These are phyloP conservation scores for Myrmophylax atrothorax DNA, from an alignment of 2,113 vertebrate genomes.

Conservation along the genomic window DNA sequence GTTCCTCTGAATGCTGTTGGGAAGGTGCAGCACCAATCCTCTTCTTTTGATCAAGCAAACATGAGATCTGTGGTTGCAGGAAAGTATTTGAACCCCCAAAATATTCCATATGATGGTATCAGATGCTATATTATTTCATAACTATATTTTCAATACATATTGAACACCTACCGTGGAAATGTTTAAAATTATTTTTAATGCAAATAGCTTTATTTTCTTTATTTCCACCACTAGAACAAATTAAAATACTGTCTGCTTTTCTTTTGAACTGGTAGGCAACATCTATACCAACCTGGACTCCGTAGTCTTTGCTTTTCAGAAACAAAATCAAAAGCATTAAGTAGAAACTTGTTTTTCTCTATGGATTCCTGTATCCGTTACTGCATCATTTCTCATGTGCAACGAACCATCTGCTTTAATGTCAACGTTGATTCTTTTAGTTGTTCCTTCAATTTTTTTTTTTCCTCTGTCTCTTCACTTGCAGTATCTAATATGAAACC, in stretches of 20 bases:
- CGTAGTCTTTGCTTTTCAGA: constrained; percentile 30
- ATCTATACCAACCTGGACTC: background rate
- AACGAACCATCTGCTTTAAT: background rate
- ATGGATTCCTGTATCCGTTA: constrained; percentile 29
- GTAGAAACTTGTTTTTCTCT: constrained; percentile 26
- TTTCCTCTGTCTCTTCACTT: constrained; percentile 24
- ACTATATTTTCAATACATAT: background rate
- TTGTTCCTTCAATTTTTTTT: constrained; percentile 49
- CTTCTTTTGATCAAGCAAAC: background rate
- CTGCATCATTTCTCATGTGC: constrained; percentile 47
- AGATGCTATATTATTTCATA: background rate
- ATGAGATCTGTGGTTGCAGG: background rate
- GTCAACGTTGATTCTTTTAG: constrained; percentile 40
- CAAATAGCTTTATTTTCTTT: background rate
- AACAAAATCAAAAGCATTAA: constrained; percentile 9
- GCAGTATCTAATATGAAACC: constrained; percentile 10
- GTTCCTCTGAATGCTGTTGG: background rate
- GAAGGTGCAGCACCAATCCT: background rate
- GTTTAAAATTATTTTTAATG: background rate
- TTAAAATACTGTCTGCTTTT: background rate
- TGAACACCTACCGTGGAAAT: background rate
- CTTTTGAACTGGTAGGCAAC: background rate
- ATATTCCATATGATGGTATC: background rate
- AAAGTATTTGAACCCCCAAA: background rate
- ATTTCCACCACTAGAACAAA: background rate